phyloP scores from a whole-genome alignment of 2,888 invertebrate genomes.

The Diachrysia chrysitis region DNA sequence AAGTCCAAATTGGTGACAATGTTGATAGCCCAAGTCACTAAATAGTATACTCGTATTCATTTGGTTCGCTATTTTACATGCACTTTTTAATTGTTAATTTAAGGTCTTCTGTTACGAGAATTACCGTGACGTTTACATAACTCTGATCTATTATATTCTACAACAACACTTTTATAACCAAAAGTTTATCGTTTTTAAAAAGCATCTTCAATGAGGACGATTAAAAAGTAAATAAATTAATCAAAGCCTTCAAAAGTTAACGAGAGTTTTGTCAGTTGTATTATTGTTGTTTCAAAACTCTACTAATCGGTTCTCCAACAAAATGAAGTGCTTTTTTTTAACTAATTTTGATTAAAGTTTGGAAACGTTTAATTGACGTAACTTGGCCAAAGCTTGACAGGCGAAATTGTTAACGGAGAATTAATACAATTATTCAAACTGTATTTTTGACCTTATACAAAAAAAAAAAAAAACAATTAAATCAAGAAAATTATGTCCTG shows the following conservation, averaged over 20 bases:
- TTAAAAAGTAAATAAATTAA: conserved; percentile 4
- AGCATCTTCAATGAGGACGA: neutral
- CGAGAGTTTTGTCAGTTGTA: conserved; percentile 4
- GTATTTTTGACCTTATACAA: no score
- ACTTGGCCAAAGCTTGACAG: neutral
- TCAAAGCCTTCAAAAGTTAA: conserved; percentile 4
- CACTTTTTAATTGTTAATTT: neutral
- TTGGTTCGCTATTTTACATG: no score
- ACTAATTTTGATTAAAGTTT: conserved; percentile 2
- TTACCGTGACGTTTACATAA: no score
- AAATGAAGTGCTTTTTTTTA: neutral
- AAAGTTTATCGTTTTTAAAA: neutral
- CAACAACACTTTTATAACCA: neutral
- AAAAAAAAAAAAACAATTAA: no score
- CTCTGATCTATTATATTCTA: neutral
- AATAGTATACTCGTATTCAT: no score
- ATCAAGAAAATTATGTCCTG: no score
- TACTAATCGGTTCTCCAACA: neutral
- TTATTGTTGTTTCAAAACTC: conserved; percentile 4
- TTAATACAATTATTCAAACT: neutral
- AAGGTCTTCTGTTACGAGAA: neutral
- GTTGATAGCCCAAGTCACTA: no score
- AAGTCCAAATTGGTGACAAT: no score
- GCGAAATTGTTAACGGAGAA: neutral
- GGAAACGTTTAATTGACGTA: neutral